Evolutionary conservation across 2,113 vertebrate species (phyloP).

Genomic region (Upupa epops): DNA sequence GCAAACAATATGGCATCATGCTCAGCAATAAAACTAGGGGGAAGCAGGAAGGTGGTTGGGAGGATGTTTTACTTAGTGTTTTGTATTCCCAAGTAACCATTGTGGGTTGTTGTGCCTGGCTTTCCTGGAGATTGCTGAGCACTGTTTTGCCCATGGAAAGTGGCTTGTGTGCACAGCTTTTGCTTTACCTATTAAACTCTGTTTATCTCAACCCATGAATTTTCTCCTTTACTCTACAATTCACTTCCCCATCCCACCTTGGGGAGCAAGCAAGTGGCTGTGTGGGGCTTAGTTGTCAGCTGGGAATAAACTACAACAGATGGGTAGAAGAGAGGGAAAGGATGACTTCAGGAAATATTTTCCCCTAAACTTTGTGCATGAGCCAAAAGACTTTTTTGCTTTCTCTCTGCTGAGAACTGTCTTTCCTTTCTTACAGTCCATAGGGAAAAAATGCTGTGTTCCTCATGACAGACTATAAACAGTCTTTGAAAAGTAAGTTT

Average conservation of each 20-base stretch:
- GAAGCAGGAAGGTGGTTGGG: not conserved
- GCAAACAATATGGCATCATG: not conserved
- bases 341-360: not conserved
- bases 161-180: not conserved
- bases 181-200: not conserved
- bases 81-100: not conserved
- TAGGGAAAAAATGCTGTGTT: not conserved
- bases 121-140: not conserved
- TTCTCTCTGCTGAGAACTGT: not conserved
- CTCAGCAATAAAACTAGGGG: not conserved
- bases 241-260: not conserved
- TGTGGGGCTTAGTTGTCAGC: not conserved
- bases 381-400: not conserved
- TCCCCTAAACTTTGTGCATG: not conserved
- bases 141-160: not conserved
- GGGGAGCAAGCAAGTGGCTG: not conserved
- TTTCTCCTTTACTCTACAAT: not conserved
- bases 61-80: not conserved
- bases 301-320: not conserved
- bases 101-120: not conserved
- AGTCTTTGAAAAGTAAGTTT: not conserved
- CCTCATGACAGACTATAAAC: constrained; percentile 10
- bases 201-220: not conserved
- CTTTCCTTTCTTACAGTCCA: not conserved
- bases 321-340: not conserved